Percentiles rank a stretch among this genome's conserved stretches.
Evolutionary conservation across 2,113 vertebrate genomes (phyloP).

Genomic region (Bos taurus): ARS-UCD2.0 NC_037334.1:89181501-89182000

Average conservation of each 20-base stretch:
- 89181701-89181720: neutral
- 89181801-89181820: neutral
- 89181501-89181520: neutral
- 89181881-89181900: accelerated
- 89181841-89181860: neutral
- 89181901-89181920: neutral
- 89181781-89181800: neutral
- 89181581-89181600: neutral
- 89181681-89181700: neutral
- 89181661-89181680: neutral
- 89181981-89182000: neutral
- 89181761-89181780: neutral
- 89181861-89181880: neutral
- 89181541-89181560: neutral
- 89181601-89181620: neutral
- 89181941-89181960: neutral
- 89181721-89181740: neutral
- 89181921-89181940: neutral
- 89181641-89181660: accelerated
- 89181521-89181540: neutral
- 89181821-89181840: accelerated
- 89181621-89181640: neutral
- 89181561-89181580: neutral
- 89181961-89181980: neutral
- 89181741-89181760: neutral